Evolutionary conservation across 2,113 vertebrate genomes (phyloP), one percentile per base, ranked within the genome.

Genomic region (Tachysurus fulvidraco): DNA sequence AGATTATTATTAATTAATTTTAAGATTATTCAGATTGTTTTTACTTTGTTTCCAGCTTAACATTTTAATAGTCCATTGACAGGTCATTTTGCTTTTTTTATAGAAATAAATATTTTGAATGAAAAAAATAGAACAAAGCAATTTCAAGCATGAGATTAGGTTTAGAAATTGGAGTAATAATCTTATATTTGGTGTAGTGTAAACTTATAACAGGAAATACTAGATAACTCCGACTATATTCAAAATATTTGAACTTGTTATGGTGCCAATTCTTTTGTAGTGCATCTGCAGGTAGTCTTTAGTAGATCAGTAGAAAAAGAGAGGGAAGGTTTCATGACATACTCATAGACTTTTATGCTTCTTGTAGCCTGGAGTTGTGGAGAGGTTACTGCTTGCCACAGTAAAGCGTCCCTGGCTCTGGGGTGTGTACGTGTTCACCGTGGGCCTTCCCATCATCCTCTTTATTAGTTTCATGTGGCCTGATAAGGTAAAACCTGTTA

Each of bases 391-490:
- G 0, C 0, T 93, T 81, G 93, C 95, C 11, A 88, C 95, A 23
- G 8, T 85, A 8, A 88, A 94, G 85, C 93, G 90, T 0, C 95
- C 95, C 3, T 96, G 95, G 95, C 94, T 96, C 50, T 94, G 95
- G 95, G 89, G 92, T 0, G 64, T 96, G 30, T 96, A 95, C 1
- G 91, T 96, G 64, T 94, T 96, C 87, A 91, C 86, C 0, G 93
- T 96, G n/a, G 95, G 95, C 83, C 93, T 96, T 62, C 95, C 95
- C 7, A 25, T 93, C 50, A 85, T 96, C 83, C 94, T 96, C 78
- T 95, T 96, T 88, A 82, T 96, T 30, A 95, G 95, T 91, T 92
- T 95, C 83, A 94, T 94, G 93, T 96, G 95, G 95, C 95, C 95
- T 62, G 92, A 95, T 89, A 93, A 92, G 95, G 95, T 96, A 88